Conservation (phyloP, 1,140 invertebrate species). For the Camponotus vicinus region DNA sequence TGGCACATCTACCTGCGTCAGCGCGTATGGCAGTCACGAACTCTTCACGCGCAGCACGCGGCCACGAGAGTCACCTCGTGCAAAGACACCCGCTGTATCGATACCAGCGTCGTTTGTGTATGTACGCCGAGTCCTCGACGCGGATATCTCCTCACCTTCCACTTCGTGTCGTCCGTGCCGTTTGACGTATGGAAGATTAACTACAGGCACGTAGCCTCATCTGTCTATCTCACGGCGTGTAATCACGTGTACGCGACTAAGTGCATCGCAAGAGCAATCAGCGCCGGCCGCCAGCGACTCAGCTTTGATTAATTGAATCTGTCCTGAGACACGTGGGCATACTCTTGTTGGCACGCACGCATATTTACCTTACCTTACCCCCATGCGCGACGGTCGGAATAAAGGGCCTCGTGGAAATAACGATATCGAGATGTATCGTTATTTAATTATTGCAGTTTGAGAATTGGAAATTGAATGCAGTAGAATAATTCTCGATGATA, state of each 20-base stretch:
- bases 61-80: conserved; percentile 31
- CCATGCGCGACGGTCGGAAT: conserved; percentile 25
- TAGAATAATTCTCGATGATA: conserved; percentile 24
- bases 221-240: conserved; percentile 82
- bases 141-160: conserved; percentile 66
- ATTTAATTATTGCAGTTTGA: conserved; percentile 1
- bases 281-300: conserved; percentile 69
- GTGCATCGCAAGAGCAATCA: conserved; percentile 84
- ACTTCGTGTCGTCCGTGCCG: conserved; percentile 76
- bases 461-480: neutral
- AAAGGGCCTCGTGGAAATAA: neutral
- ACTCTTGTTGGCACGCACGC: conserved; percentile 68
- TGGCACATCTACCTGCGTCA: conserved; percentile 14
- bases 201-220: conserved; percentile 81
- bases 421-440: neutral
- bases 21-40: conserved; percentile 59
- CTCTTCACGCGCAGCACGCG: conserved; percentile 37
- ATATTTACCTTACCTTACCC: neutral
- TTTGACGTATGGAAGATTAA: conserved; percentile 84
- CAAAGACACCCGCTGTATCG: conserved; percentile 31
- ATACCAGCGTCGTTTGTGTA: conserved; percentile 15
- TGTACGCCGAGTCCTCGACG: conserved; percentile 45
- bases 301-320: conserved; percentile 82
- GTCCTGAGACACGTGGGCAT: conserved; percentile 67
- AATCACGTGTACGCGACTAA: conserved; percentile 82